These are phyloP conservation scores for Emydura subglobosa DNA, from an alignment of 2,113 vertebrate species.

Conservation along the genomic window DNA sequence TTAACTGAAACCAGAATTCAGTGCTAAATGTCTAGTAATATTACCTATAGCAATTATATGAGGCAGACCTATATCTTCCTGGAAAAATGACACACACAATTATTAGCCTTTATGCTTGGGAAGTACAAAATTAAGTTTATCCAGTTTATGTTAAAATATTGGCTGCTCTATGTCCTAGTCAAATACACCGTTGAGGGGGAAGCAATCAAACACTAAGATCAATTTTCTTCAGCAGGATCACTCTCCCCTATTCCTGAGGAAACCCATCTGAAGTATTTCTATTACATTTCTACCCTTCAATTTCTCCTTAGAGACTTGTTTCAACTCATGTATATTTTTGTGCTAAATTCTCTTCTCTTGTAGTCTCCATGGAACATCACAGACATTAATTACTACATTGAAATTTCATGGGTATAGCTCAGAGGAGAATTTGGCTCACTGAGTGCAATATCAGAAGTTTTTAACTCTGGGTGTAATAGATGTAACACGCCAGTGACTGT, in stretches of 20 bases:
- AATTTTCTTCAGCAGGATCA: background rate
- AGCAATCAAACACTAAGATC: background rate
- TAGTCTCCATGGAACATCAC: background rate
- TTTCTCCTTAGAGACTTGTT: too few relatives aligned
- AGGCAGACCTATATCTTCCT: background rate
- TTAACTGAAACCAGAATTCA: background rate
- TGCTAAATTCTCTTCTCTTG: background rate
- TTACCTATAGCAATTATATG: background rate
- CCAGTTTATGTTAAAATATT: background rate
- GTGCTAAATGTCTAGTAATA: background rate
- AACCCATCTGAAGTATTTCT: background rate
- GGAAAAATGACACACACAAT: background rate
- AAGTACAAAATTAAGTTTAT: background rate
- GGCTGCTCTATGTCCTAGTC: background rate
- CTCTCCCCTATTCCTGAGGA: background rate
- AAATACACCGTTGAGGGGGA: background rate
- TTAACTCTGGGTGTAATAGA: background rate
- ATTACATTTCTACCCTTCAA: background rate
- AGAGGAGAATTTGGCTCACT: background rate
- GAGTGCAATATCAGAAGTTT: background rate
- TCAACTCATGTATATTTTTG: too few relatives aligned
- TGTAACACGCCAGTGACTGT: background rate
- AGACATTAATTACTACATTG: background rate
- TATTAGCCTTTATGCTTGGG: background rate
- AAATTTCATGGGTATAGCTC: background rate